Evolutionary conservation across 2,113 vertebrate species (phyloP).

Genomic region (Diphyllodes magnificus): DNA sequence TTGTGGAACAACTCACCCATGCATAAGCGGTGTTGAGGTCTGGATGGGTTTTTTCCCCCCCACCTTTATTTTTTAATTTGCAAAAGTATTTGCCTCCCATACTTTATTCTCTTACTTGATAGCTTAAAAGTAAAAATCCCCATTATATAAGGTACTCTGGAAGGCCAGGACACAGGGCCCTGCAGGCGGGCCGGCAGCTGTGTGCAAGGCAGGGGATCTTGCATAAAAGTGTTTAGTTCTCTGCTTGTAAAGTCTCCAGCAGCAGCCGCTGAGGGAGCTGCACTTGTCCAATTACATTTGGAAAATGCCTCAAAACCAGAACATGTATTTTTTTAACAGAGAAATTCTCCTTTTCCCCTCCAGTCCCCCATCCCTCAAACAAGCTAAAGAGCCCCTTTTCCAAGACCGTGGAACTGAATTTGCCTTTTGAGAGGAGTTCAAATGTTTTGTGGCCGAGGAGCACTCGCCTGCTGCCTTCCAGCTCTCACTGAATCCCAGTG

Average conservation of each 20-base stretch:
- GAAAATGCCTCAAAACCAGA: constrained; percentile 6
- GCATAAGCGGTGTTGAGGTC: fast-evolving
- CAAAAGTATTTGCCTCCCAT: background rate
- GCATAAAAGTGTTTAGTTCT: background rate
- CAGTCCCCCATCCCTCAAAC: background rate
- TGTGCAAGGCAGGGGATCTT: background rate
- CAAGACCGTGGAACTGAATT: background rate
- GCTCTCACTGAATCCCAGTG: background rate
- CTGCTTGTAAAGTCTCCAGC: background rate
- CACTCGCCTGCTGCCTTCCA: background rate
- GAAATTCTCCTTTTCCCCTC: background rate
- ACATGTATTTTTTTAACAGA: background rate
- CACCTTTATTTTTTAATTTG: background rate
- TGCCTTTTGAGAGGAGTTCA: background rate
- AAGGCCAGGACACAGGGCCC: background rate
- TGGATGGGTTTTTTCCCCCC: fast-evolving
- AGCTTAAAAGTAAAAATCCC: background rate
- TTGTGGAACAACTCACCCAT: background rate
- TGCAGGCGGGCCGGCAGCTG: background rate
- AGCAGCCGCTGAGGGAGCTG: background rate
- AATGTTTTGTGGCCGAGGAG: background rate
- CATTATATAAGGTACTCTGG: background rate
- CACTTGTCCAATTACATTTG: background rate
- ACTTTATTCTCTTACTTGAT: background rate
- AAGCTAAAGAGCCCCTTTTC: background rate